Evolutionary conservation across 2,797 vertebrate species (phyloP).

Genomic region (Siniperca scherzeri): DNA sequence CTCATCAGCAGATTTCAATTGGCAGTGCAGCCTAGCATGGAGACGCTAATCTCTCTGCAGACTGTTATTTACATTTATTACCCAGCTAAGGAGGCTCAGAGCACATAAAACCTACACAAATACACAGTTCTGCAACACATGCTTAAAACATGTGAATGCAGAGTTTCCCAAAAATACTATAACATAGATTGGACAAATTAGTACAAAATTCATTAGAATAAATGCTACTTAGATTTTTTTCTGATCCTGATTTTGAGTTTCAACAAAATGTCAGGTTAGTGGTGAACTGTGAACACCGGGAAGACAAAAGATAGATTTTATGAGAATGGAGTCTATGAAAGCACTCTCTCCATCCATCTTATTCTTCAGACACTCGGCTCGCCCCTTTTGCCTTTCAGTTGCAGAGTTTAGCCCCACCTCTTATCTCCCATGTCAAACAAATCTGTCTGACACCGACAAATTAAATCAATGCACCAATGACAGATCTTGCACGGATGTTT

Average conservation of each 20-base stretch:
- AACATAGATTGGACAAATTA: background rate
- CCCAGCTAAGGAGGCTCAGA: slow-evolving; percentile 38
- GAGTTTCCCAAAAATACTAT: background rate
- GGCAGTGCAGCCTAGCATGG: slow-evolving; percentile 91
- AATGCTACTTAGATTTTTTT: background rate
- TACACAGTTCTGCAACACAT: background rate
- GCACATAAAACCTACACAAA: slow-evolving; percentile 19
- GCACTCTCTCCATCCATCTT: slow-evolving; percentile 66
- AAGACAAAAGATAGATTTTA: slow-evolving; percentile 33
- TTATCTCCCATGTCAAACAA: slow-evolving; percentile 46
- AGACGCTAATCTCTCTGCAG: slow-evolving; percentile 68
- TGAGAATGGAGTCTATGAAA: slow-evolving; percentile 52
- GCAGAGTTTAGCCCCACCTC: slow-evolving; percentile 49
- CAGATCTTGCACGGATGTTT: background rate
- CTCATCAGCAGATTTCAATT: slow-evolving; percentile 93
- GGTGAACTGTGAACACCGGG: slow-evolving; percentile 5
- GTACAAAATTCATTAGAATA: background rate
- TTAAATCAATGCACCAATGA: slow-evolving; percentile 34
- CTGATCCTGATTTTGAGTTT: background rate
- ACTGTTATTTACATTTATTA: slow-evolving; percentile 78
- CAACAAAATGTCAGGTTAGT: background rate
- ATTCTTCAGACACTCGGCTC: slow-evolving; percentile 54
- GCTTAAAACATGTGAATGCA: background rate
- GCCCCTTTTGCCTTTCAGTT: slow-evolving; percentile 56
- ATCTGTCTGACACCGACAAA: slow-evolving; percentile 35